Percentiles rank a stretch among this genome's conserved stretches.
These are phyloP conservation scores for Eurypyga helias DNA, from an alignment of 2,113 vertebrate genomes.

Conservation along the genomic window DNA sequence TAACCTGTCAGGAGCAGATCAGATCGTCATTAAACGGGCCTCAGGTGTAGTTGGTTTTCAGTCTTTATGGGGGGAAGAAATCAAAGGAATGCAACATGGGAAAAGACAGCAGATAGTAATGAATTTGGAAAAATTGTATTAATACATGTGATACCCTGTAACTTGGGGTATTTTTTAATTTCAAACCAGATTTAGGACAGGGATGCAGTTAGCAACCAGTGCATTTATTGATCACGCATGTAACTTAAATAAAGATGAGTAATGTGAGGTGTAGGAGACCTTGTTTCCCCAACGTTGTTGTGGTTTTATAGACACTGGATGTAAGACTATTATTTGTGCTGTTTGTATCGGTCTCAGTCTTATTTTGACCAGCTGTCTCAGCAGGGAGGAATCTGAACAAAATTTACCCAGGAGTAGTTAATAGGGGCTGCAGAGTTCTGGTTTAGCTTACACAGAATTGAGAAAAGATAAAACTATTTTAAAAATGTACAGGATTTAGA, in stretches of 20 bases:
- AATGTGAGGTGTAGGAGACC: neutral
- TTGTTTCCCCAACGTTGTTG: neutral
- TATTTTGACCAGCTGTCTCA: neutral
- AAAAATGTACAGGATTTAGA: neutral
- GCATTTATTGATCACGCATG: neutral
- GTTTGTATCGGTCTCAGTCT: neutral
- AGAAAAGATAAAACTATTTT: neutral
- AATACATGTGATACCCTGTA: neutral
- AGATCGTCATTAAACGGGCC: constrained; percentile 72
- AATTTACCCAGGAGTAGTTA: neutral
- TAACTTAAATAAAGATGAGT: neutral
- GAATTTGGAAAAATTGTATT: neutral
- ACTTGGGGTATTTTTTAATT: neutral
- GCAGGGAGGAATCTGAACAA: neutral
- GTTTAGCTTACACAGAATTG: neutral
- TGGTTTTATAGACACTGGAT: neutral
- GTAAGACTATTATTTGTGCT: neutral
- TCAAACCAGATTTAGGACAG: neutral
- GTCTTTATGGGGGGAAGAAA: constrained; percentile 3
- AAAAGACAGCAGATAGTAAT: neutral
- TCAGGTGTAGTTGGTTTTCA: constrained; percentile 58
- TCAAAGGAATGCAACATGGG: neutral
- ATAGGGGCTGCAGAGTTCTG: neutral
- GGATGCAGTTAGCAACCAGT: neutral
- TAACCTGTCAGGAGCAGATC: constrained; percentile 69